phyloP scores from a whole-genome alignment of 1,140 invertebrate genomes.

The Globodera rostochiensis region DNA sequence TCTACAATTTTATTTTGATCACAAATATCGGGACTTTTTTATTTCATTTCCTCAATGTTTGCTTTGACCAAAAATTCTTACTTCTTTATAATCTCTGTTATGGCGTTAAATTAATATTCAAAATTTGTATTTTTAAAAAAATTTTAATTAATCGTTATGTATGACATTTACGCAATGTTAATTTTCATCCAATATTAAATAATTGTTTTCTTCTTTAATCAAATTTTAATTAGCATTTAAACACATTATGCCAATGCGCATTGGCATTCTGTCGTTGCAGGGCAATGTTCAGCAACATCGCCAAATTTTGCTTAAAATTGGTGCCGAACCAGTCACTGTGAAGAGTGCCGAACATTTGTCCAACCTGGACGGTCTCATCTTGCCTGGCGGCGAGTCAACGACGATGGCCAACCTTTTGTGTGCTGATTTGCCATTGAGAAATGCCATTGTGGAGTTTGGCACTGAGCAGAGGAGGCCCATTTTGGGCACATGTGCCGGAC shows the following conservation, averaged over 20 bases:
- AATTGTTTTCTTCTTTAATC: not conserved
- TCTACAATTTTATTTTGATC: too few species aligned
- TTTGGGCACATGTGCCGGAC: constrained; percentile 23
- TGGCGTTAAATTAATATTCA: too few species aligned
- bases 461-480: not conserved
- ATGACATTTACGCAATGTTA: not conserved
- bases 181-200: too few species aligned
- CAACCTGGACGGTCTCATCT: not conserved
- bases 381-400: constrained; percentile 22
- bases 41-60: too few species aligned
- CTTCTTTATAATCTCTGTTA: too few species aligned
- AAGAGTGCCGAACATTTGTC: not conserved
- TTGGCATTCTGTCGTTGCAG: constrained; percentile 13
- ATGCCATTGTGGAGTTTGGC: constrained; percentile 4
- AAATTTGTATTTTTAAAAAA: not conserved
- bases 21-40: not conserved
- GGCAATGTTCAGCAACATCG: constrained; percentile 18
- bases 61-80: too few species aligned
- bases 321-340: not conserved
- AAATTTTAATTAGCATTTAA: not conserved
- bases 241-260: constrained; percentile 1
- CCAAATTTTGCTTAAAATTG: not conserved
- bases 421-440: not conserved
- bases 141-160: not conserved
- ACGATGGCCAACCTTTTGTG: not conserved